These are phyloP conservation scores for Cyclopterus lumpus DNA, from an alignment of 2,797 vertebrate species.

Conservation along the genomic window DNA sequence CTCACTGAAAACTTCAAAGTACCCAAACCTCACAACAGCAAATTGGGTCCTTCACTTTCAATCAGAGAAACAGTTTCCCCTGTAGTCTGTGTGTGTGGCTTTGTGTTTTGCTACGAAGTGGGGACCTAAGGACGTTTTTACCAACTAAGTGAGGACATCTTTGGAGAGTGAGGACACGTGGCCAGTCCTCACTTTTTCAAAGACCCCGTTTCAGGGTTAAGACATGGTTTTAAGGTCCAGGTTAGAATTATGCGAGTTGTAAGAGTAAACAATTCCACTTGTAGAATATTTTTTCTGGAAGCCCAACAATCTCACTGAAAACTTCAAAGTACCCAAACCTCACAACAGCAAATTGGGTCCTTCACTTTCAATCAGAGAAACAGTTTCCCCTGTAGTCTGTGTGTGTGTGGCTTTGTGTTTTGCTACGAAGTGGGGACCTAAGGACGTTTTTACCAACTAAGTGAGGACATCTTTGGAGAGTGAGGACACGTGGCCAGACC, in stretches of 20 bases:
- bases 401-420: background rate
- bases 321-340: background rate
- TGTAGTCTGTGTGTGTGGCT: background rate
- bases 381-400: background rate
- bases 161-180: background rate
- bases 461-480: background rate
- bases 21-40: background rate
- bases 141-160: background rate
- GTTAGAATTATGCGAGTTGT: background rate
- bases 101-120: slow-evolving; percentile 1
- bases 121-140: background rate
- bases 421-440: background rate
- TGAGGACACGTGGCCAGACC: background rate
- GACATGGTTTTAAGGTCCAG: background rate
- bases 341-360: background rate
- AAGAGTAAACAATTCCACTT: background rate
- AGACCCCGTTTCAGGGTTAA: background rate
- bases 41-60: background rate
- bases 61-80: background rate
- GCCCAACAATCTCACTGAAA: background rate
- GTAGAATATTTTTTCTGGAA: background rate
- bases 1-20: background rate
- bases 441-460: background rate
- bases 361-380: background rate
- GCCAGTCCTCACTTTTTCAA: background rate